phyloP scores from a whole-genome alignment of 1,140 invertebrate species.

The Drosophila triauraria region DNA sequence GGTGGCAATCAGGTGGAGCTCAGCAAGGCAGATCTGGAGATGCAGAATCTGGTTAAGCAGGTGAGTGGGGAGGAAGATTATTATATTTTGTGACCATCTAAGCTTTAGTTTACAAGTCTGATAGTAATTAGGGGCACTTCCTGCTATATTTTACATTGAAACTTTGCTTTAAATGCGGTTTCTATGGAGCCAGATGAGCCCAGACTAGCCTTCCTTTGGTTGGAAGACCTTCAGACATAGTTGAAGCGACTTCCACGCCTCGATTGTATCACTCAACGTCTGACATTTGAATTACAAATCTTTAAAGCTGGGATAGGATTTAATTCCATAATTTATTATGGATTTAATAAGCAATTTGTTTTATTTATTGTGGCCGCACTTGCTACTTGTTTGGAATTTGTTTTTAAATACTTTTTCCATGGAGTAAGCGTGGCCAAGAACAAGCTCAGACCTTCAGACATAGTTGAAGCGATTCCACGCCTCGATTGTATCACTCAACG shows the following conservation, averaged over 20 bases:
- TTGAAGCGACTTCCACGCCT: conserved; percentile 71
- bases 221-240: conserved; percentile 78
- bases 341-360: not conserved
- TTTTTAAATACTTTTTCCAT: conserved; percentile 32
- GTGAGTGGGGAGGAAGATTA: conserved; percentile 85
- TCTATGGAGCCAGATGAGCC: conserved; percentile 36
- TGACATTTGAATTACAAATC: conserved; percentile 33
- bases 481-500: conserved; percentile 85
- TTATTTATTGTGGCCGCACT: conserved; percentile 36
- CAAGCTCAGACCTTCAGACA: conserved; percentile 77
- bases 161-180: conserved; percentile 12
- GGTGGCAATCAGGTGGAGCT: conserved; percentile 88
- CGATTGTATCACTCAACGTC: conserved; percentile 85
- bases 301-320: no score
- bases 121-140: conserved; percentile 7
- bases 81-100: no score
- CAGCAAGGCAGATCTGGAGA: conserved; percentile 93
- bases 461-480: conserved; percentile 80
- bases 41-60: conserved; percentile 93
- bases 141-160: conserved; percentile 22
- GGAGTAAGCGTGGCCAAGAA: conserved; percentile 59
- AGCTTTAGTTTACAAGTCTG: not conserved
- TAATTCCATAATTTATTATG: no score
- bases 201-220: conserved; percentile 45
- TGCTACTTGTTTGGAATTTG: conserved; percentile 24